A percentile compares a stretch with the other conserved stretches of the same genome.
Conservation (phyloP, 2,888 invertebrate species). For the Sicus ferrugineus region DNA sequence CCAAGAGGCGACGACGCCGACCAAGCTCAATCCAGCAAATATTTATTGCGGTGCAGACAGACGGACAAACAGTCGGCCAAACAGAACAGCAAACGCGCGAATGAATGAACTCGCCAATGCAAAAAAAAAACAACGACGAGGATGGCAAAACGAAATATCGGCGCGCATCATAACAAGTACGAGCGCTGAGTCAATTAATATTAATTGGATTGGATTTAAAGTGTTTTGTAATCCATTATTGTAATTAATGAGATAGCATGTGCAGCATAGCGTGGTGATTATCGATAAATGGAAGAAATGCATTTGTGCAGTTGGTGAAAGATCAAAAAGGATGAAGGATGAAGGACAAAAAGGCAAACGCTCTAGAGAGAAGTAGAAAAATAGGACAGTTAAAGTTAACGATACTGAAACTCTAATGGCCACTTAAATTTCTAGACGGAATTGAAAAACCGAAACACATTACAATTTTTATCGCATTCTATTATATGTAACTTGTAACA, state of each 20-base stretch:
- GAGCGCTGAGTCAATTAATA: conserved; percentile 26
- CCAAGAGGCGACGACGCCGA: not conserved
- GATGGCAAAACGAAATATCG: not conserved
- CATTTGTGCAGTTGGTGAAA: not conserved
- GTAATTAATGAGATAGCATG: conserved; percentile 27
- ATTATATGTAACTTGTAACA: too few species aligned
- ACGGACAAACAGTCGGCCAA: not conserved
- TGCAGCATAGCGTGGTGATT: conserved; percentile 1
- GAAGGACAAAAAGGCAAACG: too few species aligned
- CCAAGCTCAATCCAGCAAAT: not conserved
- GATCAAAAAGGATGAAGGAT: not conserved
- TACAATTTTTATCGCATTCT: too few species aligned
- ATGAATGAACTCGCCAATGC: not conserved
- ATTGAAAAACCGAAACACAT: too few species aligned
- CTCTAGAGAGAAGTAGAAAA: too few species aligned
- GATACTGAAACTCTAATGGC: too few species aligned
- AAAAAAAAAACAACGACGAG: not conserved
- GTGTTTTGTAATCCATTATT: conserved; percentile 31
- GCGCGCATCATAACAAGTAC: conserved; percentile 11
- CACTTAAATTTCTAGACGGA: too few species aligned
- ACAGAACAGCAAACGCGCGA: not conserved
- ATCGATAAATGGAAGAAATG: not conserved
- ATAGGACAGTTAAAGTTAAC: too few species aligned
- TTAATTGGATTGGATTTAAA: conserved; percentile 28
- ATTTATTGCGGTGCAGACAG: not conserved